Conservation (phyloP, 2,888 invertebrate genomes). For the Meteorus colon region DNA sequence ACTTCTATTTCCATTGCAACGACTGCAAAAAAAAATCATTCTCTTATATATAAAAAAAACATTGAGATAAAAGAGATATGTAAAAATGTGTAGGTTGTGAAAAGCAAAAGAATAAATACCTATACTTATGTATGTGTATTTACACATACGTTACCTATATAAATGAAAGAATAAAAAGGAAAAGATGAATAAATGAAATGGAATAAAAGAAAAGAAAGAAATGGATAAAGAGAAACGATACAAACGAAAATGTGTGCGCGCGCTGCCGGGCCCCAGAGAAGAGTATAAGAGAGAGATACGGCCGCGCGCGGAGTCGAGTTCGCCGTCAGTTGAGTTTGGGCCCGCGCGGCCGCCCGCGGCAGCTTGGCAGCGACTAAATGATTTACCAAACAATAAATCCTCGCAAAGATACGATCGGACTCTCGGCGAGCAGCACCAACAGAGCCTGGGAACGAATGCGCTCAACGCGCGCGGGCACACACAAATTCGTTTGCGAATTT, state of each 20-base stretch:
- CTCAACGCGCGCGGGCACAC: slow-evolving; percentile 46
- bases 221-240: slow-evolving; percentile 51
- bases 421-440: slow-evolving; percentile 56
- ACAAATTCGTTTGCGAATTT: background rate
- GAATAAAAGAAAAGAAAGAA: slow-evolving; percentile 48
- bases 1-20: background rate
- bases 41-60: background rate
- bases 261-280: background rate
- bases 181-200: slow-evolving; percentile 23
- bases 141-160: background rate
- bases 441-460: slow-evolving; percentile 68
- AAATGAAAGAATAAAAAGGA: slow-evolving; percentile 27
- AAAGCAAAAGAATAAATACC: background rate
- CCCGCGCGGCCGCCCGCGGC: slow-evolving; percentile 65
- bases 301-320: slow-evolving; percentile 49
- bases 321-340: slow-evolving; percentile 56
- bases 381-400: slow-evolving; percentile 73
- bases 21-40: background rate
- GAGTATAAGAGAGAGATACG: slow-evolving; percentile 40
- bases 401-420: slow-evolving; percentile 70
- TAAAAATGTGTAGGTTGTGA: background rate
- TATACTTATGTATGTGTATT: background rate
- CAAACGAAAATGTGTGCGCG: slow-evolving; percentile 46
- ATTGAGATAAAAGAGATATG: background rate
- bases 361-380: slow-evolving; percentile 72